Base-by-base conservation (phyloP, 2,888 invertebrate species). In the Perithous albicinctus region DNA sequence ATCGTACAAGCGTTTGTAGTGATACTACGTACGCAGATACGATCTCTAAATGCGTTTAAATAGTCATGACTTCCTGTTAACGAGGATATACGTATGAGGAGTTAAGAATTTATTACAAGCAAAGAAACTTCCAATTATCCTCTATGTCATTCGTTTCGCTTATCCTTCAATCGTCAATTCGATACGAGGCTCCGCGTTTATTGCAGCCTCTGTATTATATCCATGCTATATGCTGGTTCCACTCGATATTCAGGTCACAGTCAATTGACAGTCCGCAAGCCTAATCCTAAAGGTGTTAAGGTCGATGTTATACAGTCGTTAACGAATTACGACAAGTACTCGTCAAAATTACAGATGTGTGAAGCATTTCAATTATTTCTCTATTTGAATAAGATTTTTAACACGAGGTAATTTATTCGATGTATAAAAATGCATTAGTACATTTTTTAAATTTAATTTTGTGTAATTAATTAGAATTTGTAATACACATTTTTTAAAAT, bases 151-250 rank as follows among this genome's bases (percentile, higher is more conserved):
- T 48, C 29, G 29, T 15, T 7, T 20, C n/a, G 0, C 6, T 69
- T 69, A 54, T 69, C 69, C 69, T 69, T 69, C 54, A 8, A 69
- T 69, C 8, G 18, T 23, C 8, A n/a, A 38, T 67, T 67, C 35
- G 51, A 67, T 35, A 12, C 35, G 35, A 32, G 51, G 15, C 48
- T 32, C 20, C 5, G 29, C 51, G 32, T 18, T 35, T 35, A 20
- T 35, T 54, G 54, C 46, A 29, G n/a, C 1, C 15, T 61, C n/a
- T n/a, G n/a, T n/a, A n/a, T n/a, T n/a, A 23, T 26, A 12, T 23
- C 0, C 20, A 1, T 20, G 8, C 8, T 6, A 61, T 15, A n/a
- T n/a, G 12, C 59, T 59, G 10, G 18, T 8, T 32, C 18, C 32
- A 15, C 29, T 61, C 61, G 61, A 35, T 32, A 38, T 61, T 61